A percentile compares a stretch with the other conserved stretches of the same genome.
phyloP scores from a whole-genome alignment of 2,113 vertebrate species.

The Dicerorhinus sumatrensis region DNA sequence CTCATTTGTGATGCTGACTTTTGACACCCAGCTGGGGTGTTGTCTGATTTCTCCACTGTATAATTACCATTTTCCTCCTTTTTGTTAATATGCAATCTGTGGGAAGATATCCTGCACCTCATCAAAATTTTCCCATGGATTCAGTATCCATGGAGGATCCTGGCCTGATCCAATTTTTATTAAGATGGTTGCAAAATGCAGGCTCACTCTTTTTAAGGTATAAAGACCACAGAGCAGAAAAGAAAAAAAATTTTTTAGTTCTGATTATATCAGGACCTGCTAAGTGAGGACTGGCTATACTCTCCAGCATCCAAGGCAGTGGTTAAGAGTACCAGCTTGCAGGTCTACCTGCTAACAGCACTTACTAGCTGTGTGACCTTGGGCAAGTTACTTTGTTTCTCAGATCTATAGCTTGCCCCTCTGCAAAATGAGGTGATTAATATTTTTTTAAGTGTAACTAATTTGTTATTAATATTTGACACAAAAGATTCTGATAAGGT shows the following conservation, averaged over 20 bases:
- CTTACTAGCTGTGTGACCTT: not conserved
- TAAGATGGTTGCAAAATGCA: not conserved
- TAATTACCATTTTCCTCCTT: not conserved
- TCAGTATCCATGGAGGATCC: not conserved
- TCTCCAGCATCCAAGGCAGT: accelerated
- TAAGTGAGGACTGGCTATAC: not conserved
- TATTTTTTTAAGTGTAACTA: not conserved
- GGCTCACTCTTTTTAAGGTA: not conserved
- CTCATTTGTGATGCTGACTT: not conserved
- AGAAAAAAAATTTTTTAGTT: not conserved
- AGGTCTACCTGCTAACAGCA: accelerated
- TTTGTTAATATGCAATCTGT: not conserved
- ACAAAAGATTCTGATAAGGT: not conserved
- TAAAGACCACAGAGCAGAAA: not conserved
- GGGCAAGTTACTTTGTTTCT: not conserved
- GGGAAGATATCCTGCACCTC: not conserved
- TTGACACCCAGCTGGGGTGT: not conserved
- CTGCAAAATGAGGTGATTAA: not conserved
- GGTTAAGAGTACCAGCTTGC: not conserved
- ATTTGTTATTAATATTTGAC: not conserved
- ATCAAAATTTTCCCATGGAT: not conserved
- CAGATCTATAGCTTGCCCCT: not conserved
- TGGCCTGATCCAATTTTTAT: not conserved
- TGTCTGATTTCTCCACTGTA: not conserved
- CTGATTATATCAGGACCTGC: not conserved